Conservation (phyloP, 1,140 invertebrate species). For the Mizuhopecten yessoensis region DNA sequence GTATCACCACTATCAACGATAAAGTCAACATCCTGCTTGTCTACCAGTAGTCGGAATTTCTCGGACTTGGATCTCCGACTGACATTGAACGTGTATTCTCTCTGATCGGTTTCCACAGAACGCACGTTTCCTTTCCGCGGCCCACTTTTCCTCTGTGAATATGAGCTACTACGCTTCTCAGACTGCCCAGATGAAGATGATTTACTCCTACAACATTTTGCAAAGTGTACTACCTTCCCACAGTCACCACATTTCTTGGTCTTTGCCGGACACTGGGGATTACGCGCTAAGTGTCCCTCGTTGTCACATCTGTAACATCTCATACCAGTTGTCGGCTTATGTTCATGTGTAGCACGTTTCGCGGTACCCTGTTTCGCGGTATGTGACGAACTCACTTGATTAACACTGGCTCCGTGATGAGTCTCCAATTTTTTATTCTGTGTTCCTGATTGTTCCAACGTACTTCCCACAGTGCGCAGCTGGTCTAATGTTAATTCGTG, state of each 20-base stretch:
- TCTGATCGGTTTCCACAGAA: not conserved
- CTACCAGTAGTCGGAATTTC: not conserved
- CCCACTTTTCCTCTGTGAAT: not conserved
- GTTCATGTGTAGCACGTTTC: too few relatives aligned
- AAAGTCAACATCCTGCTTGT: not conserved
- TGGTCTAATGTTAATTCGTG: slow-evolving; percentile 53
- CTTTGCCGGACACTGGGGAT: slow-evolving; percentile 42
- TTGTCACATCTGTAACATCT: slow-evolving; percentile 15
- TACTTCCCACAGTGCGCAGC: slow-evolving; percentile 47
- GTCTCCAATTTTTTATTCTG: slow-evolving; percentile 54
- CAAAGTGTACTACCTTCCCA: slow-evolving; percentile 45
- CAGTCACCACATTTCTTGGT: slow-evolving; percentile 49
- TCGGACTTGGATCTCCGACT: not conserved
- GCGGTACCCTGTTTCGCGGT: too few relatives aligned
- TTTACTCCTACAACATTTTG: slow-evolving; percentile 14
- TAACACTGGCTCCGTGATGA: too few relatives aligned
- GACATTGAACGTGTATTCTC: slow-evolving; percentile 43
- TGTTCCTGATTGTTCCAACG: slow-evolving; percentile 55
- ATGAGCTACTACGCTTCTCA: not conserved
- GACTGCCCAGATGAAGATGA: not conserved
- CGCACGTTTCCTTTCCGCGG: too few relatives aligned
- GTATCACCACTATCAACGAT: slow-evolving; percentile 53
- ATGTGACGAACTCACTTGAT: too few relatives aligned
- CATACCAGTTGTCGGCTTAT: too few relatives aligned
- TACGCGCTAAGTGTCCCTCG: not conserved